Evolutionary conservation across 2,888 invertebrate species (phyloP).

Genomic region (Emmelina monodactyla): DNA sequence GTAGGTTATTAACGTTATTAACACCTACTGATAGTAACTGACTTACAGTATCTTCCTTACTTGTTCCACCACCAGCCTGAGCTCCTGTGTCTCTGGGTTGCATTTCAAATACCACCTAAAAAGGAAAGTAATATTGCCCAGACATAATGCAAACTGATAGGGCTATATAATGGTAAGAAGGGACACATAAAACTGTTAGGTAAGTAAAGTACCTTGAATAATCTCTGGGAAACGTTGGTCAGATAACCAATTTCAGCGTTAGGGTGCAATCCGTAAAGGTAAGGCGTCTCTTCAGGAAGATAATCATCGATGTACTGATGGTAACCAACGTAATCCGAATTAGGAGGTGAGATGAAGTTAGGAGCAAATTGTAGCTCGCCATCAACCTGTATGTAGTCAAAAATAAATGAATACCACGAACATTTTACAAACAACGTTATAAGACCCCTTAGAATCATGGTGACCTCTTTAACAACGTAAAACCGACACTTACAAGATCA

Average conservation of each 20-base stretch:
- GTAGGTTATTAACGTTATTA: too few relatives aligned
- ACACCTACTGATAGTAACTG: too few relatives aligned
- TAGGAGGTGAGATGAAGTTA: conserved; percentile 88
- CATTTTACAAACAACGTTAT: too few relatives aligned
- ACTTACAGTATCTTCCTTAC: conserved; percentile 81
- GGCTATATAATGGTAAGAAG: neutral
- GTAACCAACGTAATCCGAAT: conserved; percentile 86
- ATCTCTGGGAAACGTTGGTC: conserved; percentile 82
- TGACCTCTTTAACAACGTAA: too few relatives aligned
- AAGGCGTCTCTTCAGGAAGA: conserved; percentile 87
- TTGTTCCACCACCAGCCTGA: conserved; percentile 72
- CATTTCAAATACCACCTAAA: conserved; percentile 76
- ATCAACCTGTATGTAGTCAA: conserved; percentile 71
- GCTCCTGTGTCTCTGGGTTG: conserved; percentile 85
- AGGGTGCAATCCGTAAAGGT: conserved; percentile 90
- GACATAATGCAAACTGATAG: neutral
- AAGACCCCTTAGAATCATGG: too few relatives aligned
- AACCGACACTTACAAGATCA: conserved; percentile 67
- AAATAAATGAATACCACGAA: too few relatives aligned
- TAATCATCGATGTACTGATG: conserved; percentile 88
- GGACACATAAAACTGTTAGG: neutral
- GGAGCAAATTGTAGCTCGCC: conserved; percentile 84
- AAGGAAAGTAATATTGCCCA: neutral
- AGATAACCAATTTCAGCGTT: conserved; percentile 96
- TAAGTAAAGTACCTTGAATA: conserved; percentile 75